Conservation (phyloP, 2,888 invertebrate genomes). For the Spisula solida region DNA sequence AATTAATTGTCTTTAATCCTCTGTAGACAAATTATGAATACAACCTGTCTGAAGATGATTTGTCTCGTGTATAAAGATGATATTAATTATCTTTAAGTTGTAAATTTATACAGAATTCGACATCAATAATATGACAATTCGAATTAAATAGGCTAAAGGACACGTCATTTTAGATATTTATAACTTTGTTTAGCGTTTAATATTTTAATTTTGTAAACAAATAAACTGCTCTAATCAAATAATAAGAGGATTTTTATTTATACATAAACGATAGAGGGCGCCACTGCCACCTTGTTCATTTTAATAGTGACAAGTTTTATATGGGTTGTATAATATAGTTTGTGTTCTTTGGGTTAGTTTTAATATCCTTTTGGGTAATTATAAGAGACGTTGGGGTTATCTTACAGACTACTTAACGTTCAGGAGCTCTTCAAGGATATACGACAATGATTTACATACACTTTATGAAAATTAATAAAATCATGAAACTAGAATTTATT, state of each 20-base stretch:
- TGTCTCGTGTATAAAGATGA: not conserved
- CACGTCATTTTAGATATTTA: conserved; percentile 17
- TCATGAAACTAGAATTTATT: not conserved
- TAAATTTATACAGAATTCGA: not conserved
- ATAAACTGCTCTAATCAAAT: conserved; percentile 28
- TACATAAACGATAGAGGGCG: conserved; percentile 29
- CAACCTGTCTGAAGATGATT: not conserved
- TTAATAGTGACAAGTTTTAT: conserved; percentile 39
- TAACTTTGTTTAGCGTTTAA: conserved; percentile 10
- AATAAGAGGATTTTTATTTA: conserved; percentile 34
- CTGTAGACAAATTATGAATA: not conserved
- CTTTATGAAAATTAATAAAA: conserved; percentile 25
- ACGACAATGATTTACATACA: conserved; percentile 18
- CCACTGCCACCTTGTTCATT: conserved; percentile 37
- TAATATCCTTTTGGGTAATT: conserved; percentile 44
- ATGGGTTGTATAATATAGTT: conserved; percentile 36
- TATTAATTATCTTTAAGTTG: not conserved
- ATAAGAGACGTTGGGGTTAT: conserved; percentile 44
- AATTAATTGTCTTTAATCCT: not conserved
- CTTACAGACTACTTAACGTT: conserved; percentile 39
- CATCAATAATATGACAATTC: conserved; percentile 10
- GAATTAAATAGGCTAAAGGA: conserved; percentile 18
- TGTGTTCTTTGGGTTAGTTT: conserved; percentile 26
- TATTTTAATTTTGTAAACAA: conserved; percentile 37
- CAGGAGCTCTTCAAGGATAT: conserved; percentile 14